Percentiles rank a stretch among this genome's conserved stretches.
phyloP scores from a whole-genome alignment of 2,113 vertebrate genomes.

The Phasianus colchicus region DNA sequence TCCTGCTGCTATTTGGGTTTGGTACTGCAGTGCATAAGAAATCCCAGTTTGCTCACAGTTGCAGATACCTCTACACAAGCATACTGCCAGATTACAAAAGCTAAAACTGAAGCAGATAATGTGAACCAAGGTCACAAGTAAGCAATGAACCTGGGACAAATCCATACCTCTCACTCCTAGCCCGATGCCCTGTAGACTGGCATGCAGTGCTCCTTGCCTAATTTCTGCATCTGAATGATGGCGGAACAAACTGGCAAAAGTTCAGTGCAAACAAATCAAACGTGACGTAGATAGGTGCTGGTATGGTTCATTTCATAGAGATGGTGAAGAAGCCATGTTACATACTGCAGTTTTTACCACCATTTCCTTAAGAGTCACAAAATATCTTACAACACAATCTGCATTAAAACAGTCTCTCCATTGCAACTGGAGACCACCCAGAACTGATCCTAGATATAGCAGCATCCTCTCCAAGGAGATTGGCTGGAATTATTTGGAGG shows the following conservation, averaged over 20 bases:
- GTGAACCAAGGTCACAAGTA: neutral
- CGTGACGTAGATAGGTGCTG: neutral
- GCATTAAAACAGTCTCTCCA: neutral
- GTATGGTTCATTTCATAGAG: neutral
- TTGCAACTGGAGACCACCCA: constrained; percentile 53
- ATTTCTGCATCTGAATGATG: neutral
- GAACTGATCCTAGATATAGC: constrained; percentile 14
- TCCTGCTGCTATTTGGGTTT: neutral
- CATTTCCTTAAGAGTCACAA: neutral
- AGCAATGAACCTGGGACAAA: neutral
- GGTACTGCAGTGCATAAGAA: neutral
- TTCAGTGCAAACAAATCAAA: neutral
- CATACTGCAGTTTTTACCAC: neutral
- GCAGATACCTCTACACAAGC: neutral
- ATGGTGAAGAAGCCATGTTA: neutral
- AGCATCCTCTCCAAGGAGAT: constrained; percentile 35
- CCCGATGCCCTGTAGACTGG: neutral
- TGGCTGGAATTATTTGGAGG: constrained; percentile 23
- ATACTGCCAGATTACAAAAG: neutral
- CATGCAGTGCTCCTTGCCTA: neutral
- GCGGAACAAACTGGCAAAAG: neutral
- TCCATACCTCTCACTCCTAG: neutral
- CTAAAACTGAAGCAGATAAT: neutral
- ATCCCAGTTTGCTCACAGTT: neutral
- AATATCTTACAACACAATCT: neutral